phyloP scores from a whole-genome alignment of 2,797 vertebrate species.

The Neoniphon sammara region DNA sequence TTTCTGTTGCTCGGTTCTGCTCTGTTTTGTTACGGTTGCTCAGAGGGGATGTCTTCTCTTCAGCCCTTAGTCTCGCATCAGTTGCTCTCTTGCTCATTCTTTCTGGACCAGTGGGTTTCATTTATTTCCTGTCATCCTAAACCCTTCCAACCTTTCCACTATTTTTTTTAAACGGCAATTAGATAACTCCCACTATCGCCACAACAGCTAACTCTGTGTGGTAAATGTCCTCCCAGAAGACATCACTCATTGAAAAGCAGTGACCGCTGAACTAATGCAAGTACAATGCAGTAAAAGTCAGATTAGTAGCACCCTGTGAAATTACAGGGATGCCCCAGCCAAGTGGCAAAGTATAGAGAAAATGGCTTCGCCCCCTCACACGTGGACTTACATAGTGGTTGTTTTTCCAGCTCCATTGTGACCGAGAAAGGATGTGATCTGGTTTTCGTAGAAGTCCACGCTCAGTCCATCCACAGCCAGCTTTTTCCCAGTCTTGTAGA shows the following conservation, averaged over 20 bases:
- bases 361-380: neutral
- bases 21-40: slow-evolving; percentile 64
- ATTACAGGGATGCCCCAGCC: slow-evolving; percentile 29
- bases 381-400: slow-evolving; percentile 93
- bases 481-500: slow-evolving; percentile 95
- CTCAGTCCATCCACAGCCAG: slow-evolving; percentile 95
- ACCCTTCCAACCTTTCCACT: slow-evolving; percentile 47
- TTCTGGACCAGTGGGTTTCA: slow-evolving; percentile 64
- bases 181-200: slow-evolving; percentile 54
- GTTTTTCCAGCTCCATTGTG: slow-evolving; percentile 95
- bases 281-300: slow-evolving; percentile 37
- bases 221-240: slow-evolving; percentile 62
- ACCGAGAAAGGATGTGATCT: slow-evolving; percentile 97
- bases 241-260: slow-evolving; percentile 46
- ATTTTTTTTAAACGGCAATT: slow-evolving; percentile 66
- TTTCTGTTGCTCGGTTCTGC: slow-evolving; percentile 59
- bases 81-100: slow-evolving; percentile 58
- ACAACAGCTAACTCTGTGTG: slow-evolving; percentile 54
- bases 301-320: slow-evolving; percentile 50
- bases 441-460: slow-evolving; percentile 94
- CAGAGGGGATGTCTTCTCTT: slow-evolving; percentile 60
- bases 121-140: slow-evolving; percentile 70
- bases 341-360: slow-evolving; percentile 19
- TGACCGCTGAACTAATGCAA: slow-evolving; percentile 53
- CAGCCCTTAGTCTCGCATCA: slow-evolving; percentile 70